phyloP scores from a whole-genome alignment of 30 jellyfish, hydroid and myxozoan species.

The Hydra vulgaris region DNA sequence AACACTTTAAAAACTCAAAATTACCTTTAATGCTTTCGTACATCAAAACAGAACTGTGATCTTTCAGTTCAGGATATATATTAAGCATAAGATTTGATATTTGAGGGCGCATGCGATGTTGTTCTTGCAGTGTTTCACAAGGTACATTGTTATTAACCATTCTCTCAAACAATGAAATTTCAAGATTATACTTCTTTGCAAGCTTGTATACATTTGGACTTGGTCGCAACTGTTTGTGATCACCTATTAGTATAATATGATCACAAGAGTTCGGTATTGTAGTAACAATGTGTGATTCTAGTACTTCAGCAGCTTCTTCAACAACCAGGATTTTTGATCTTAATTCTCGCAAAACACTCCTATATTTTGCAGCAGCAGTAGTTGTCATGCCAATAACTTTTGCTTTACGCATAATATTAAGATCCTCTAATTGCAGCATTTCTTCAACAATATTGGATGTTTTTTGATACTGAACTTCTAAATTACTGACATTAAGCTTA shows the following conservation, averaged over 20 bases:
- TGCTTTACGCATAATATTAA: constrained; percentile 10
- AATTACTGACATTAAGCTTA: not conserved
- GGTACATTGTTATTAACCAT: constrained; percentile 60
- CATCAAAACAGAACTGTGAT: constrained; percentile 32
- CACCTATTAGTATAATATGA: constrained; percentile 70
- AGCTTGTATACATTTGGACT: constrained; percentile 39
- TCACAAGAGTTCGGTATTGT: constrained; percentile 35
- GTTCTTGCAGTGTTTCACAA: constrained; percentile 37
- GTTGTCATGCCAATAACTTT: constrained; percentile 74
- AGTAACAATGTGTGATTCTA: constrained; percentile 70
- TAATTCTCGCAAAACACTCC: constrained; percentile 19
- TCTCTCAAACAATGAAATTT: constrained; percentile 53
- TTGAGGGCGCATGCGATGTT: constrained; percentile 69
- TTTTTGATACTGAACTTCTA: constrained; percentile 29
- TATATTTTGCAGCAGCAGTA: constrained; percentile 58
- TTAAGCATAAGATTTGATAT: constrained; percentile 33
- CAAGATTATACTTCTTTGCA: constrained; percentile 37
- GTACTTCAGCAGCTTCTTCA: constrained; percentile 94
- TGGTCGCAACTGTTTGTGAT: constrained; percentile 78
- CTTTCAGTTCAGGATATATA: constrained; percentile 51
- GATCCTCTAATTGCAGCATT: constrained; percentile 34
- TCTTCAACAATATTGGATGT: constrained; percentile 36
- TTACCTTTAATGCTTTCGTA: constrained; percentile 42
- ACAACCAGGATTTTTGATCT: constrained; percentile 41
- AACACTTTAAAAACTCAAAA: too few species aligned